A percentile compares a stretch with the other conserved stretches of the same genome.
phyloP scores from a whole-genome alignment of 2,888 invertebrate genomes.

The Leucoma salicis region DNA sequence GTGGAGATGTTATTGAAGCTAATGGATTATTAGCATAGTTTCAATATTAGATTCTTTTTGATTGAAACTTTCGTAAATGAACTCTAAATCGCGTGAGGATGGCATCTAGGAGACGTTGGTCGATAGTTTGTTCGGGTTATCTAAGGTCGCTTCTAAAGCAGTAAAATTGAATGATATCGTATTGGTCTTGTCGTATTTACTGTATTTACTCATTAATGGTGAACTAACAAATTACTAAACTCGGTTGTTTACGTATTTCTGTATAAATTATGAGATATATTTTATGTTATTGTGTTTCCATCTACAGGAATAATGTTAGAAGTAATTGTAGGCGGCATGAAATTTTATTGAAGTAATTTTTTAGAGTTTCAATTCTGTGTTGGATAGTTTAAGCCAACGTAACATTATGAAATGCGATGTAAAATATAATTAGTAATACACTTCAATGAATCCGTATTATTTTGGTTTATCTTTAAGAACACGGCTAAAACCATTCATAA shows the following conservation, averaged over 20 bases:
- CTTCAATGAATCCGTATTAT: no score
- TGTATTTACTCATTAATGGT: constrained; percentile 74
- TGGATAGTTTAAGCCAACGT: no score
- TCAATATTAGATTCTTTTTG: background rate
- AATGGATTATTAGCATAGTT: background rate
- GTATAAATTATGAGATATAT: background rate
- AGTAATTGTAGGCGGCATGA: no score
- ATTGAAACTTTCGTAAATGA: constrained; percentile 31
- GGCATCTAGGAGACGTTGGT: constrained; percentile 67
- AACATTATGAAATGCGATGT: no score
- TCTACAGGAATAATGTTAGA: no score
- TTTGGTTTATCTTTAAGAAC: no score
- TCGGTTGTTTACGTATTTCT: constrained; percentile 48
- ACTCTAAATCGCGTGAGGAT: constrained; percentile 50
- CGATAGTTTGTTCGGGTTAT: constrained; percentile 74
- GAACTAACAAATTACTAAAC: constrained; percentile 65
- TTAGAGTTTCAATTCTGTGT: no score
- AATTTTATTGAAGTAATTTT: no score
- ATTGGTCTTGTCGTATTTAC: constrained; percentile 68
- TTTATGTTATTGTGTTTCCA: background rate
- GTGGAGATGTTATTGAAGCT: background rate
- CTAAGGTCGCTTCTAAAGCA: constrained; percentile 76
- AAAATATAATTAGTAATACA: no score
- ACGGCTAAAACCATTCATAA: no score
- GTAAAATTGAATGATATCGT: constrained; percentile 80